Percentiles rank a stretch among this genome's conserved stretches.
phyloP scores from a whole-genome alignment of 53 echinoderm and acorn worm species.

The Holothuria leucospilota region DNA sequence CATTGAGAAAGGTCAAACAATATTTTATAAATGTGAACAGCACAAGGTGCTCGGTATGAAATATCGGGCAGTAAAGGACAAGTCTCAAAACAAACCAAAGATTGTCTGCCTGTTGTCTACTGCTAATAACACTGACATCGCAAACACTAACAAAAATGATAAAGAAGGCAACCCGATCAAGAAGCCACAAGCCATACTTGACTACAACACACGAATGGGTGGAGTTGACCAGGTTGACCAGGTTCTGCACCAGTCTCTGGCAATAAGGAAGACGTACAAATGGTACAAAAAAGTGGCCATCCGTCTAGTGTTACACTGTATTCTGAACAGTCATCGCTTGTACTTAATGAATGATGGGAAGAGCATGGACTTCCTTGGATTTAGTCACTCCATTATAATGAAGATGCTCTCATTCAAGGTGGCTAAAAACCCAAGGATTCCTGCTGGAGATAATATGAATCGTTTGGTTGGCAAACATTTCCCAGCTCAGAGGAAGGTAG shows the following conservation, averaged over 20 bases:
- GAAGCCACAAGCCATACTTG: background rate
- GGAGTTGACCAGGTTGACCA: background rate
- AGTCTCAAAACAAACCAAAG: background rate
- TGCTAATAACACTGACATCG: conserved; percentile 10
- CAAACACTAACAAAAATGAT: background rate
- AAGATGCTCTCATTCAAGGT: too few species aligned
- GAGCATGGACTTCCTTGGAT: too few species aligned
- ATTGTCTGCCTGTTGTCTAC: background rate
- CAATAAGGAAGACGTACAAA: too few species aligned
- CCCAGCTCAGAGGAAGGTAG: too few species aligned
- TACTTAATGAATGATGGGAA: too few species aligned
- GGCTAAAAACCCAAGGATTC: too few species aligned
- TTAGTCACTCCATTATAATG: too few species aligned
- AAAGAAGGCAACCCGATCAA: conserved; percentile 4
- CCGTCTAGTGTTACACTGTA: too few species aligned
- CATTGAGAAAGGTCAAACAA: conserved; percentile 6
- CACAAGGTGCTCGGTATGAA: background rate
- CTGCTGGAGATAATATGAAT: too few species aligned
- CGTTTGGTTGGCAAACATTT: too few species aligned
- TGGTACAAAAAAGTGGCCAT: too few species aligned
- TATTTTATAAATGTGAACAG: conserved; percentile 33
- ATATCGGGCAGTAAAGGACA: conserved; percentile 20
- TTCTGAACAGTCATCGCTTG: too few species aligned
- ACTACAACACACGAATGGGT: conserved; percentile 8
- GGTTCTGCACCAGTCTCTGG: conserved; percentile 9